Conservation (phyloP, 2,113 vertebrate species). For the Marmota monax region DNA sequence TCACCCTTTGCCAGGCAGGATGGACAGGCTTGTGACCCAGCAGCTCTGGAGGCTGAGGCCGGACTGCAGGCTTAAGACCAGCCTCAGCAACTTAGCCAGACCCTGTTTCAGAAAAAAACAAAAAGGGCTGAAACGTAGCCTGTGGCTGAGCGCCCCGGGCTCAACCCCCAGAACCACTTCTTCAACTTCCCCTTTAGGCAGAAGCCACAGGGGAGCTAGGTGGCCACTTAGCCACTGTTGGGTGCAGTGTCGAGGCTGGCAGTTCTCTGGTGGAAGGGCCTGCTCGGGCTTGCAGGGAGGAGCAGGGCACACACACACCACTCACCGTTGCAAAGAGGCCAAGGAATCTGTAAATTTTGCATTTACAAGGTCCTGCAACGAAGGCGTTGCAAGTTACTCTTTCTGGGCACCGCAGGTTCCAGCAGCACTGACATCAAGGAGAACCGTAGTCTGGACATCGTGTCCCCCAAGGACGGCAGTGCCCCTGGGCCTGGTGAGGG, state of each 20-base stretch:
- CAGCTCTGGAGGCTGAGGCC: background rate
- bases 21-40: background rate
- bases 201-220: background rate
- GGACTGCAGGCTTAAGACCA: background rate
- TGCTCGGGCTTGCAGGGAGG: background rate
- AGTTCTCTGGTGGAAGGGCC: too few species aligned
- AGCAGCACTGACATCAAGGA: conserved; percentile 99
- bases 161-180: background rate
- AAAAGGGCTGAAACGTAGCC: rapidly evolving
- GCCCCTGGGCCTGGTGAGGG: conserved; percentile 89
- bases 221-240: background rate
- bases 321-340: conserved; percentile 98
- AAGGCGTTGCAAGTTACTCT: conserved; percentile 99
- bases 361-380: conserved; percentile 99
- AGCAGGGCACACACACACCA: conserved; percentile 93
- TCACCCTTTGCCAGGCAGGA: too few species aligned
- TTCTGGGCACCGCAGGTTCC: conserved; percentile 99
- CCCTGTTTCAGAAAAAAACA: background rate
- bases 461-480: conserved; percentile 91
- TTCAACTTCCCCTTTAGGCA: background rate
- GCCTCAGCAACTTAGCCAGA: background rate
- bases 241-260: background rate
- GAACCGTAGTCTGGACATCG: conserved; percentile 96
- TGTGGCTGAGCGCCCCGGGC: too few species aligned
- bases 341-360: conserved; percentile 99